These are phyloP conservation scores for Cataglyphis altisquamis DNA, from an alignment of 2,888 invertebrate genomes.

Conservation along the genomic window DNA sequence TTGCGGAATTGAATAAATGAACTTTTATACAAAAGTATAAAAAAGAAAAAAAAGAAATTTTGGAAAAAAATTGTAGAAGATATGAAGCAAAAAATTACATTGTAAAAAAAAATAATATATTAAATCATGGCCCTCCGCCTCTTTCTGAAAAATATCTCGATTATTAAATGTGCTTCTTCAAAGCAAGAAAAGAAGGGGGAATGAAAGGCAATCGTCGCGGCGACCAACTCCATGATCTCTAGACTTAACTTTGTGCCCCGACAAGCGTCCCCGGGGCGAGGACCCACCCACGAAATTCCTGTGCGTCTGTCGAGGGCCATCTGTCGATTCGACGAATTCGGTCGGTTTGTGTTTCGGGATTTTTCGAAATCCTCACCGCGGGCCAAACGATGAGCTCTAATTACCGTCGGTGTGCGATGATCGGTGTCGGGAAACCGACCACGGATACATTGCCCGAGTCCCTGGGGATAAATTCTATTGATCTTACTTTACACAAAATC, in stretches of 20 bases:
- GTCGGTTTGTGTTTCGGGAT: constrained; percentile 53
- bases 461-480: constrained; percentile 62
- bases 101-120: constrained; percentile 4
- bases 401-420: constrained; percentile 56
- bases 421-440: constrained; percentile 32
- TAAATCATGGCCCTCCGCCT: not conserved
- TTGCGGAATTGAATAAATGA: constrained; percentile 5
- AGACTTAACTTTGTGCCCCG: not conserved
- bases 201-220: constrained; percentile 8
- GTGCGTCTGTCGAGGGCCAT: constrained; percentile 66
- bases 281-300: constrained; percentile 82
- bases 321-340: constrained; percentile 78
- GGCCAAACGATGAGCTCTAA: constrained; percentile 69
- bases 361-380: constrained; percentile 72
- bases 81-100: not conserved
- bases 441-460: constrained; percentile 50
- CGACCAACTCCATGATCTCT: constrained; percentile 17
- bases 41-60: not conserved
- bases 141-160: not conserved
- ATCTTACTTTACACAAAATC: constrained; percentile 66
- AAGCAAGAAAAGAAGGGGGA: constrained; percentile 5
- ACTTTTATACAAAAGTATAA: not conserved
- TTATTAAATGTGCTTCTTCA: not conserved
- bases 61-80: not conserved
- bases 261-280: constrained; percentile 46